Evolutionary conservation across 1,140 invertebrate species (phyloP), one percentile per base, ranked within the genome.

Genomic region (Thaumetopoea pityocampa): DNA sequence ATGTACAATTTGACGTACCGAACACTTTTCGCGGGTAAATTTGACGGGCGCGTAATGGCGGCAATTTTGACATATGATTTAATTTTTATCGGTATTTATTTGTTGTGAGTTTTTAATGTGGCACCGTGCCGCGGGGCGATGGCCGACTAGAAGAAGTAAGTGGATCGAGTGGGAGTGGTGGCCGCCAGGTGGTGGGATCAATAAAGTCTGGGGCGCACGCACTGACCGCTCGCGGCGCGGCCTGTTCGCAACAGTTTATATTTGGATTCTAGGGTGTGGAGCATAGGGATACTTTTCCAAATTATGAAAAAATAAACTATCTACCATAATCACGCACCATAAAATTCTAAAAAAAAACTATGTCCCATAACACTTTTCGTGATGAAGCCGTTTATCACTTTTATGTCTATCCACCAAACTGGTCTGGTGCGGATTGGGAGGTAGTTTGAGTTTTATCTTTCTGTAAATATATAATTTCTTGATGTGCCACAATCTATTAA

Each of bases 191-290:
- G 67, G 76, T 83, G 76, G 76, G 72, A 80, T 80, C 76, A 49
- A 80, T 80, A 80, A 61, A 51, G 73, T 74, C 63, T 71, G 58
- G 60, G 70, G 64, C 72, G 74, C 70, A 82, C 78, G 78, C 74
- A 78, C 62, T 79, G 71, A 68, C 70, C 74, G 66, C 41, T 65
- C 55, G 23, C 26, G 65, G 61, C 51, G 55, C 57, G 58, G 56
- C 65, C 44, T 50, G 38, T 30, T 37, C 20, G 16, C 37, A 38
- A 9, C 17, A 36, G 47, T 53, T 63, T 77, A 71, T 77, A 72
- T 69, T 71, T 68, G 63, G 52, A 56, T 46, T 48, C 42, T 59
- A 53, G 42, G 61, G 49, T 58, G 43, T 37, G 24, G n/a, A n/a
- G n/a, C n/a, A n/a, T n/a, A n/a, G n/a, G n/a, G n/a, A n/a, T n/a